Conservation (phyloP, 2,113 vertebrate genomes). For the Myiagra hebetior region DNA sequence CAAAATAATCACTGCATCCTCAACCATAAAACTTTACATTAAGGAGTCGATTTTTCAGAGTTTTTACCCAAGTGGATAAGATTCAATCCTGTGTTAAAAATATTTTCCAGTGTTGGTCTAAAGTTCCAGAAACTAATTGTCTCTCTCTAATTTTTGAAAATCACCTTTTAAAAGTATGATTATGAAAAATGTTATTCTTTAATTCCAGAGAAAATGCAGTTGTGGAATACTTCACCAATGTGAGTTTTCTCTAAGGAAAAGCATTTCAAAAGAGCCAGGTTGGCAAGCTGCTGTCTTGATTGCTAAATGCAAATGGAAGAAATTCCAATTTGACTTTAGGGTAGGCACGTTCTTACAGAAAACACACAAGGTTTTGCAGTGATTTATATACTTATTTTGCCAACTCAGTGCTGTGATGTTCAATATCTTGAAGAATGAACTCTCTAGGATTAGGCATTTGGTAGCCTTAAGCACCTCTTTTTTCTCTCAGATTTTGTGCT, state of each 20-base stretch:
- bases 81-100: not conserved
- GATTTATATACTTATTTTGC: conserved; percentile 1
- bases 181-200: not conserved
- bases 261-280: not conserved
- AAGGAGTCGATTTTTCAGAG: not conserved
- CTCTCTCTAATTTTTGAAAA: not conserved
- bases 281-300: not conserved
- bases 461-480: conserved; percentile 8
- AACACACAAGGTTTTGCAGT: not conserved
- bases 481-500: conserved; percentile 21
- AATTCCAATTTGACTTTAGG: not conserved
- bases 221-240: not conserved
- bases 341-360: not conserved
- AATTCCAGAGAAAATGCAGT: not conserved
- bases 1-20: not conserved
- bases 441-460: conserved; percentile 11
- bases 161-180: not conserved
- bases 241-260: not conserved
- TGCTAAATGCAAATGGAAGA: not conserved
- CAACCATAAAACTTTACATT: not conserved
- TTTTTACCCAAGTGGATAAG: not conserved
- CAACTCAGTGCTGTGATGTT: not conserved
- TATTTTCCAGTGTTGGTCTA: not conserved
- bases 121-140: not conserved
- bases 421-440: not conserved